Evolutionary conservation across 2,113 vertebrate species (phyloP).

Genomic region (Struthidea cinerea): DNA sequence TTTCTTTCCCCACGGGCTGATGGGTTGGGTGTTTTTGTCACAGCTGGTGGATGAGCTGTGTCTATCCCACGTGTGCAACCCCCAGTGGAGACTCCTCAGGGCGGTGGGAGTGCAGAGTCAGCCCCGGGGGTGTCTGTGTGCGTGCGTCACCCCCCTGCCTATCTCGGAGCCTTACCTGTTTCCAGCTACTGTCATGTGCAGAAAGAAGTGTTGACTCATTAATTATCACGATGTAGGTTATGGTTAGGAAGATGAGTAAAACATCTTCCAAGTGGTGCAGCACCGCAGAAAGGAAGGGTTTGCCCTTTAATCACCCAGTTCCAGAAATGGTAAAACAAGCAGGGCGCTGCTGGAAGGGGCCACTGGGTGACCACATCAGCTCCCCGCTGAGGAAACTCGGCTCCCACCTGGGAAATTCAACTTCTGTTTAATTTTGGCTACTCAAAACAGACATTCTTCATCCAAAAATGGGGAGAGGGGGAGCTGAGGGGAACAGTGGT

Average conservation of each 20-base stretch:
- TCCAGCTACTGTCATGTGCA: background rate
- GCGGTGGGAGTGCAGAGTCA: background rate
- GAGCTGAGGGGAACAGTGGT: fast-evolving
- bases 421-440: background rate
- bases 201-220: constrained; percentile 46
- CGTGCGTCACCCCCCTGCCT: background rate
- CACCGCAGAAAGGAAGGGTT: background rate
- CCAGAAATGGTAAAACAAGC: background rate
- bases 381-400: background rate
- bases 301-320: background rate
- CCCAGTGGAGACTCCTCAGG: background rate
- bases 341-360: background rate
- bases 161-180: background rate
- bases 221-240: background rate
- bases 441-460: background rate
- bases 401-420: background rate
- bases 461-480: background rate
- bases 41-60: background rate
- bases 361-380: fast-evolving
- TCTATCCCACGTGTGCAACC: background rate
- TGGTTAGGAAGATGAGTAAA: constrained; percentile 33
- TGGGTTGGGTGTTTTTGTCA: background rate
- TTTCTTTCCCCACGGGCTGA: background rate
- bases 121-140: background rate
- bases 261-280: background rate